phyloP scores from a whole-genome alignment of 2,113 vertebrate species.

The Ctenomys sociabilis region DNA sequence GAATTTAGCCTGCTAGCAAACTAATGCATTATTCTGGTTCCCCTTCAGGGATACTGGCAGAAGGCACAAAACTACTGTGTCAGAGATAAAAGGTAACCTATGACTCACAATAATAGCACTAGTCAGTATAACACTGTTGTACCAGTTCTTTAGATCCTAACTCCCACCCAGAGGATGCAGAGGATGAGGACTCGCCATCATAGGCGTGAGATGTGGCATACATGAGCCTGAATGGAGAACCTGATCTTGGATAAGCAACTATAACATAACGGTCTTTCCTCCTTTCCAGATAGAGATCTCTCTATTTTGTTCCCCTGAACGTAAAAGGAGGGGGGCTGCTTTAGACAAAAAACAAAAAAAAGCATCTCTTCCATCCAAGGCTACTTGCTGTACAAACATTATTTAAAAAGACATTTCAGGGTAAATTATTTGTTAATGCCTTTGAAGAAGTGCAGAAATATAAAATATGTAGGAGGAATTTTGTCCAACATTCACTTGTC shows the following conservation, averaged over 20 bases:
- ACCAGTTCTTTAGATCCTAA: background rate
- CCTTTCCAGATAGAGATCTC: background rate
- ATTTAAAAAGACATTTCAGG: background rate
- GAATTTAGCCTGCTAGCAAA: background rate
- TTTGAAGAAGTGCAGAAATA: background rate
- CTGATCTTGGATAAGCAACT: background rate
- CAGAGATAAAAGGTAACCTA: background rate
- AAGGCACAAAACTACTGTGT: background rate
- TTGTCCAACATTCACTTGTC: background rate
- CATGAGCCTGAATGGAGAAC: background rate
- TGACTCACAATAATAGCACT: background rate
- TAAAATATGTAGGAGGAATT: background rate
- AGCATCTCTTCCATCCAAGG: background rate
- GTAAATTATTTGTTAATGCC: background rate
- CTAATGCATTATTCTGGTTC: background rate
- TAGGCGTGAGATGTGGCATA: background rate
- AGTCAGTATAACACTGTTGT: background rate
- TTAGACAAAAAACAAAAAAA: background rate
- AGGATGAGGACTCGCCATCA: background rate
- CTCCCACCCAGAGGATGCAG: no score
- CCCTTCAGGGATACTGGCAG: background rate
- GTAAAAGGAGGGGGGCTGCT: background rate
- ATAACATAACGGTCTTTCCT: background rate
- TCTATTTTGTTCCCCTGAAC: background rate
- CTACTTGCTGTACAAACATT: background rate